phyloP scores from a whole-genome alignment of 2,888 invertebrate species.

The Odontocolon sp. region DNA sequence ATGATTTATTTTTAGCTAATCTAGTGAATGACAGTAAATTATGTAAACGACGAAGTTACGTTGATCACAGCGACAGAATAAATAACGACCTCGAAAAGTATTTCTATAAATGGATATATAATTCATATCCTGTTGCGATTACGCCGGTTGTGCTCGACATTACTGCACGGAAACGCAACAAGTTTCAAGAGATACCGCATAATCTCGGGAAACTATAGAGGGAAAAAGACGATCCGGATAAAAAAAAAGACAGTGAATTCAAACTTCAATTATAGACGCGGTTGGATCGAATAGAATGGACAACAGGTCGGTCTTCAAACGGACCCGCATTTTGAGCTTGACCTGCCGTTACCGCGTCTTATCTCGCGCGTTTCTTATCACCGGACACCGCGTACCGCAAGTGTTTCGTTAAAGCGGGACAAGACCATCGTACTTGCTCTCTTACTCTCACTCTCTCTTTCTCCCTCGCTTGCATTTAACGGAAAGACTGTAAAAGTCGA shows the following conservation, averaged over 20 bases:
- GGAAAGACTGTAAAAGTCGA: neutral
- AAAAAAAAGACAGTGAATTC: too few species aligned
- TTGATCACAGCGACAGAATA: neutral
- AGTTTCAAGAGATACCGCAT: too few species aligned
- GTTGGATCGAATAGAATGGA: neutral
- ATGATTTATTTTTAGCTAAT: neutral
- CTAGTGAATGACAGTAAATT: neutral
- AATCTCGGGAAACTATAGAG: too few species aligned
- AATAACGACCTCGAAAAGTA: neutral
- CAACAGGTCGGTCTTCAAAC: neutral
- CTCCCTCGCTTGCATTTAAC: neutral
- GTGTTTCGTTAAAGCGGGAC: conserved; percentile 2
- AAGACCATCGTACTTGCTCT: neutral
- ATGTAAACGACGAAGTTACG: neutral
- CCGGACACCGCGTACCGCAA: conserved; percentile 14
- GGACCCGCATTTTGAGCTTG: neutral
- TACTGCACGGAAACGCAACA: too few species aligned
- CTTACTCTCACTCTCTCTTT: neutral
- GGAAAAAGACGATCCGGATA: too few species aligned
- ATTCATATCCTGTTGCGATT: conserved; percentile 1
- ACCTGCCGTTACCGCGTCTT: neutral
- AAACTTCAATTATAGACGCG: neutral
- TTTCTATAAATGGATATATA: too few species aligned
- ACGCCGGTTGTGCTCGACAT: too few species aligned
- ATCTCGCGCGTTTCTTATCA: conserved; percentile 6